Conservation (phyloP, 2,113 vertebrate genomes). For the Dermatemys mawii region DNA sequence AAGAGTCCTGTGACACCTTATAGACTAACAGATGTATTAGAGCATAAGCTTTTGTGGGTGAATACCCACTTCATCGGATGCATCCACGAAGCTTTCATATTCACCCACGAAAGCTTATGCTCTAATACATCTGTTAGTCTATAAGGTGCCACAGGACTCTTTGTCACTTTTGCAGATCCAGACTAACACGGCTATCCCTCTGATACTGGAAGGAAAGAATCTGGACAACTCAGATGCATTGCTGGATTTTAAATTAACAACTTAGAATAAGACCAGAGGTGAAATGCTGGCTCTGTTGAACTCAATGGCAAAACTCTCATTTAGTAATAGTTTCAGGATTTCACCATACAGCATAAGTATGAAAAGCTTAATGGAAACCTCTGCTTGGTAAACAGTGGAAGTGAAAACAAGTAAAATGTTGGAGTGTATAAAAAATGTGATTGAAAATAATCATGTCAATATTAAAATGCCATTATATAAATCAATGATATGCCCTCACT, state of each 20-base stretch:
- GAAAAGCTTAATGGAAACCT: neutral
- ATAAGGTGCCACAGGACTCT: no score
- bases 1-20: no score
- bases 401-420: neutral
- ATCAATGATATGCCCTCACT: neutral
- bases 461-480: neutral
- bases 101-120: no score
- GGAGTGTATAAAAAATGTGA: neutral
- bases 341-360: neutral
- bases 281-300: neutral
- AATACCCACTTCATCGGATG: no score
- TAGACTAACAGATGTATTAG: no score
- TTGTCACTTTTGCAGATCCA: no score
- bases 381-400: neutral
- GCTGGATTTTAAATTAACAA: neutral
- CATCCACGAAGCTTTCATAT: no score
- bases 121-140: no score
- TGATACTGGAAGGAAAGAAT: constrained; percentile 21
- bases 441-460: neutral
- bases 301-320: neutral
- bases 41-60: no score
- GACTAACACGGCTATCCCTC: no score
- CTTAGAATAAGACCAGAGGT: fast-evolving
- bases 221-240: neutral
- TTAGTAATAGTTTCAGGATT: neutral